phyloP scores from a whole-genome alignment of 1,140 invertebrate species.

The Copidosoma floridanum region DNA sequence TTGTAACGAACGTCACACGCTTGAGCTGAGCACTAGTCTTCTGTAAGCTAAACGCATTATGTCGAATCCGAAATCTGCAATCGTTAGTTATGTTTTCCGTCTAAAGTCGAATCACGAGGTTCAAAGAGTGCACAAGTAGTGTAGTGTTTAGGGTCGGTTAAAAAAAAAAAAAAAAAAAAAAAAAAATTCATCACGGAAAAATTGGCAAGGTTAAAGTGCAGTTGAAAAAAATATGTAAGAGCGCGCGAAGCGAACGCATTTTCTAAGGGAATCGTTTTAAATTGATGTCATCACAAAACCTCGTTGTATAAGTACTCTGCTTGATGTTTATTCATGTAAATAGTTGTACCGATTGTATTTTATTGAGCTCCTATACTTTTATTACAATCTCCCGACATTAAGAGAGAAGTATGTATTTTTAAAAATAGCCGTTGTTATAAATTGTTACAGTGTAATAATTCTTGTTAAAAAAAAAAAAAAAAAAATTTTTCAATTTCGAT shows the following conservation, averaged over 20 bases:
- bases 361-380: conserved; percentile 12
- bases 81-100: no score
- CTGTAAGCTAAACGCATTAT: not conserved
- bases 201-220: not conserved
- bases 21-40: not conserved
- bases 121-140: no score
- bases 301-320: conserved; percentile 10
- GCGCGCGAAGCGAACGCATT: conserved; percentile 10
- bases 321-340: conserved; percentile 20
- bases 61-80: no score
- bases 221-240: not conserved
- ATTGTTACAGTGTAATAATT: no score
- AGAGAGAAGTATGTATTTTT: no score
- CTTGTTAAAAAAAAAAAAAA: conserved; percentile 17
- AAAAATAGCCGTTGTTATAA: no score
- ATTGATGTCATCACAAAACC: conserved; percentile 3
- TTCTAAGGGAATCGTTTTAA: conserved; percentile 10
- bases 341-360: conserved; percentile 20
- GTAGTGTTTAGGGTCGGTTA: not conserved
- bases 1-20: conserved; percentile 1
- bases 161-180: not conserved
- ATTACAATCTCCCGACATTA: not conserved
- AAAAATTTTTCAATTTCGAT: no score
- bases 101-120: no score
- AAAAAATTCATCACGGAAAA: not conserved